Conservation (phyloP, 2,797 vertebrate species). For the Melanotaenia pygmaea region DNA sequence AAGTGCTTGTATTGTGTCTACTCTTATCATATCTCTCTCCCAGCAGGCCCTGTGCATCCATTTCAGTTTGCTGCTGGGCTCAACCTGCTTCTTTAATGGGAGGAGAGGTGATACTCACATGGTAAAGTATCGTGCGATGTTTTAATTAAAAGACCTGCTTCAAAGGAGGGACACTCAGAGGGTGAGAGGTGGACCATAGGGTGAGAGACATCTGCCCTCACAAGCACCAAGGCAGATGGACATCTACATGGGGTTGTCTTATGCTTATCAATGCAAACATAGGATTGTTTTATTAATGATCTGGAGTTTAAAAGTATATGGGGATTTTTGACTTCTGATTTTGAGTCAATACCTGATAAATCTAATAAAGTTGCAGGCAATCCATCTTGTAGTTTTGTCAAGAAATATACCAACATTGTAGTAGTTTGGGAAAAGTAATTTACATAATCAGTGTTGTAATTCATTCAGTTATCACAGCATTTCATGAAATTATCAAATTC, state of each 20-base stretch:
- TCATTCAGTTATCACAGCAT: not conserved
- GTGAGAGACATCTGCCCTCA: conserved; percentile 81
- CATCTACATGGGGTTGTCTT: conserved; percentile 61
- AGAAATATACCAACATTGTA: not conserved
- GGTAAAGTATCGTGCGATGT: conserved; percentile 55
- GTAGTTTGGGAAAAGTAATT: not conserved
- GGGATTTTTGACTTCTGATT: not conserved
- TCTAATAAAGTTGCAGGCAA: not conserved
- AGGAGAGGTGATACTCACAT: conserved; percentile 32
- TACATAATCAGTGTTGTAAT: not conserved
- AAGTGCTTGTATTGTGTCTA: conserved; percentile 71
- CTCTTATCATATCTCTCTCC: conserved; percentile 71
- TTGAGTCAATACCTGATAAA: conserved; percentile 1
- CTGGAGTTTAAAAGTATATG: conserved; percentile 8
- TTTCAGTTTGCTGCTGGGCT: conserved; percentile 41
- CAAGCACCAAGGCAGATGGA: conserved; percentile 80
- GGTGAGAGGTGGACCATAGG: conserved; percentile 70
- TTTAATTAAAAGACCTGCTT: conserved; percentile 81
- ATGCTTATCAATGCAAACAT: conserved; percentile 70
- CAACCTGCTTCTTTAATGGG: conserved; percentile 41
- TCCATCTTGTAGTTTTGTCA: not conserved
- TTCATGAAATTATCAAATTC: not conserved
- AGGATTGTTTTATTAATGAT: conserved; percentile 37
- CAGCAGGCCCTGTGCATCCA: conserved; percentile 52
- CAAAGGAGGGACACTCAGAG: conserved; percentile 63